Base-by-base conservation (phyloP, 1,140 invertebrate genomes). In the Charaxes varanes region DNA sequence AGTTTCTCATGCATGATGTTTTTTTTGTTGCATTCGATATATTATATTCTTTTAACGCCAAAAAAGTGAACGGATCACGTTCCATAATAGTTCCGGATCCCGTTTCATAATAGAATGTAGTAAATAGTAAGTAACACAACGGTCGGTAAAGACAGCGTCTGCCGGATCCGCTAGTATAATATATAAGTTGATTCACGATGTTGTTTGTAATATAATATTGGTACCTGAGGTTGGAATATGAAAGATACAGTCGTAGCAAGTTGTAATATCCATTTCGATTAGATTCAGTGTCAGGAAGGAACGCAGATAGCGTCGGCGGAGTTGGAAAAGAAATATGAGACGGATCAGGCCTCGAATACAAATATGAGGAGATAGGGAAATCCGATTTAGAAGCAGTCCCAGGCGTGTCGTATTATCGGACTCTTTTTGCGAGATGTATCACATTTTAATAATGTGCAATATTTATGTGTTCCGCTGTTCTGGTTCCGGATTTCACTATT, bases 221-320 rank as follows among this genome's bases (percentile, higher is more conserved):
- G 28, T 31, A n/a, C n/a, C n/a, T n/a, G 8, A 31, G 8, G 28
- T 31, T 31, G 12, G 21, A 17, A 32, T 32, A 38, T 34, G 31
- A 63, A 38, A 41, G 47, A 31, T 34, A 17, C 33, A 45, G 59
- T 60, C 66, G 66, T 71, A 74, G 63, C 63, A 71, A 78, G 64
- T 80, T 83, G 79, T 83, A 83, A 80, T 83, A 83, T 80, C 72
- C 72, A 77, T 83, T 79, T 76, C 69, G 72, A 83, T 83, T 83
- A 77, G 76, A 80, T 83, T 83, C 73, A 72, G 71, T 77, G 79
- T 79, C 74, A 83, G 73, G 70, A 68, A 79, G 62, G 71, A 78
- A 72, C 71, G 70, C 59, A 72, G 73, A 77, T 78, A 80, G 67
- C 69, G 64, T 59, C 57, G 64, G 62, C 51, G 64, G 66, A 72